Percentiles rank a stretch among this genome's conserved stretches.
Evolutionary conservation across 2,113 vertebrate genomes (phyloP).

Genomic region (Dicrurus megarhynchus): DNA sequence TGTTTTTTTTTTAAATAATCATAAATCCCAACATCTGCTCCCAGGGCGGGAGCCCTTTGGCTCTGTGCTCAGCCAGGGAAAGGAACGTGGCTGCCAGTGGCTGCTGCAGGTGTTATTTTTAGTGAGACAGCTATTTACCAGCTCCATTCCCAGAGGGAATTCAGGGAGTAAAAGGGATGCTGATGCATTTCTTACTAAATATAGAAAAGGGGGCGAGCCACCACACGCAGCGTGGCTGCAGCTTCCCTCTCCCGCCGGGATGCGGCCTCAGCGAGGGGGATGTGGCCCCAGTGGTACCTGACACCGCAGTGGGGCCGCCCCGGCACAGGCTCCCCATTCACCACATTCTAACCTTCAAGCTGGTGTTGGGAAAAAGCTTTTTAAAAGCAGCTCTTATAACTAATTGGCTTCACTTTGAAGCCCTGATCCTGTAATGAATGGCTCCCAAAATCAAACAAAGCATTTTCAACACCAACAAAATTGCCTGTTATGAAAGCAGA

Average conservation of each 20-base stretch:
- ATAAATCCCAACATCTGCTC: background rate
- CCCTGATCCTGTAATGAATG: conserved; percentile 27
- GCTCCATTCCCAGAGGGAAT: background rate
- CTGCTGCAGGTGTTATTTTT: conserved; percentile 17
- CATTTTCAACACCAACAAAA: conserved; percentile 17
- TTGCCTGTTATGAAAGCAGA: conserved; percentile 53
- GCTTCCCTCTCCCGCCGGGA: rapidly evolving
- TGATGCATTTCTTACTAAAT: conserved; percentile 32
- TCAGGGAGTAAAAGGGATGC: conserved; percentile 2
- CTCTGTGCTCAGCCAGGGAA: conserved; percentile 17
- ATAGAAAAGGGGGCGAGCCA: background rate
- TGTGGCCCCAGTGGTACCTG: background rate
- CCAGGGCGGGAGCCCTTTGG: background rate
- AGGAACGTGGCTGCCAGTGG: background rate
- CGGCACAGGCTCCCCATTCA: background rate
- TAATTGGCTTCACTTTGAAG: conserved; percentile 6
- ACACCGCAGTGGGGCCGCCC: rapidly evolving
- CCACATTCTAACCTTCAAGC: background rate
- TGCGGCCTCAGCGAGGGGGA: background rate
- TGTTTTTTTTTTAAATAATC: background rate
- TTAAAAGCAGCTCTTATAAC: conserved; percentile 1
- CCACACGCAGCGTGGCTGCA: background rate
- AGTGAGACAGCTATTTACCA: conserved; percentile 29
- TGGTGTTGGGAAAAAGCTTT: background rate
- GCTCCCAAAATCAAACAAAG: conserved; percentile 42